These are phyloP conservation scores for Leucania comma DNA, from an alignment of 2,888 invertebrate genomes.

Conservation along the genomic window DNA sequence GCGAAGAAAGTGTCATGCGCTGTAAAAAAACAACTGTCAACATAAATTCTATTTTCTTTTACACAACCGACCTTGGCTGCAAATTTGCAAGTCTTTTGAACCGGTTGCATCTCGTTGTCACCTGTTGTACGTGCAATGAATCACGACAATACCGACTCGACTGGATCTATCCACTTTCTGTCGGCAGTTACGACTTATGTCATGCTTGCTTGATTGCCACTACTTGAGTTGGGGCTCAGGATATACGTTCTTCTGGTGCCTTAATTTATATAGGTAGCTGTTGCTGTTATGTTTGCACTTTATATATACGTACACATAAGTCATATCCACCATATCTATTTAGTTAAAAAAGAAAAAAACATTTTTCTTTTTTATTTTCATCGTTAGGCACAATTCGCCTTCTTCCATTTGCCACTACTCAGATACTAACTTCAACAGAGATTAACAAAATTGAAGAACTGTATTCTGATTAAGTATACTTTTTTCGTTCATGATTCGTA, in stretches of 20 bases:
- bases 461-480: too few species aligned
- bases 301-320: too few species aligned
- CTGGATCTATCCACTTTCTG: slow-evolving; percentile 37
- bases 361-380: too few species aligned
- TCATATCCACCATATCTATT: too few species aligned
- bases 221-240: neutral
- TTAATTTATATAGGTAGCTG: neutral
- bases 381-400: too few species aligned
- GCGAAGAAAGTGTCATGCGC: neutral
- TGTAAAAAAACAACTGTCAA: slow-evolving; percentile 17
- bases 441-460: too few species aligned
- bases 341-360: too few species aligned
- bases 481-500: too few species aligned
- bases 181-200: slow-evolving; percentile 2
- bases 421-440: too few species aligned
- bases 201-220: neutral
- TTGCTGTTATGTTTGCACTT: neutral
- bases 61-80: slow-evolving; percentile 38
- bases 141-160: slow-evolving; percentile 33
- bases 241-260: slow-evolving; percentile 8
- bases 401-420: too few species aligned
- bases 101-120: slow-evolving; percentile 40
- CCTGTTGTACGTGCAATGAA: slow-evolving; percentile 21
- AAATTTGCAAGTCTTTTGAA: slow-evolving; percentile 38
- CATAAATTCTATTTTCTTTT: slow-evolving; percentile 34